Evolutionary conservation across 2,113 vertebrate genomes (phyloP).

Genomic region (Elaphurus davidianus): DNA sequence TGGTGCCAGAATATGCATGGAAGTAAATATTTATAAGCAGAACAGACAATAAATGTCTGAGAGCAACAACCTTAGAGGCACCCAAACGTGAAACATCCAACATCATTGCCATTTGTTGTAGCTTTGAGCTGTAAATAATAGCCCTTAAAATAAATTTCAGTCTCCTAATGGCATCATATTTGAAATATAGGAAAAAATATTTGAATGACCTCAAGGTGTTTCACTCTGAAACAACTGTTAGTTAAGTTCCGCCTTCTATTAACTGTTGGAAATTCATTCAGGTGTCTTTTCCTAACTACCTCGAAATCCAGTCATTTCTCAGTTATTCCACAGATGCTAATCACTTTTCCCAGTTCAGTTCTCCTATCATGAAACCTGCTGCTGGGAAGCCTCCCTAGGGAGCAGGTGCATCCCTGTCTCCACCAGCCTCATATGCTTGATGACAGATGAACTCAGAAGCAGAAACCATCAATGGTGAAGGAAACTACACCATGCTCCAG

Average conservation of each 20-base stretch:
- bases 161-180: background rate
- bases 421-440: background rate
- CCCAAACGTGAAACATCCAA: constrained; percentile 14
- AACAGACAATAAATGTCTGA: constrained; percentile 61
- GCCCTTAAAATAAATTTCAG: constrained; percentile 63
- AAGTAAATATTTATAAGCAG: constrained; percentile 66
- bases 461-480: background rate
- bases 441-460: background rate
- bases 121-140: constrained; percentile 51
- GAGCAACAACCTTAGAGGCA: constrained; percentile 44
- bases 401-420: background rate
- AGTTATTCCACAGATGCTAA: background rate
- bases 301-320: background rate
- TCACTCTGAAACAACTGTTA: constrained; percentile 54
- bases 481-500: background rate
- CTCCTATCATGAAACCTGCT: background rate
- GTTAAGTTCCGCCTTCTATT: constrained; percentile 17
- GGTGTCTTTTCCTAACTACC: background rate
- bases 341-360: background rate
- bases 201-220: background rate
- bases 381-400: background rate
- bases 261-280: background rate
- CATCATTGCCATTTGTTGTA: constrained; percentile 33
- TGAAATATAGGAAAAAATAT: constrained; percentile 4
- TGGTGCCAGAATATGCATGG: constrained; percentile 19